A percentile compares a stretch with the other conserved stretches of the same genome.
Evolutionary conservation across 2,888 invertebrate species (phyloP).

Genomic region (Maniola hyperantus): DNA sequence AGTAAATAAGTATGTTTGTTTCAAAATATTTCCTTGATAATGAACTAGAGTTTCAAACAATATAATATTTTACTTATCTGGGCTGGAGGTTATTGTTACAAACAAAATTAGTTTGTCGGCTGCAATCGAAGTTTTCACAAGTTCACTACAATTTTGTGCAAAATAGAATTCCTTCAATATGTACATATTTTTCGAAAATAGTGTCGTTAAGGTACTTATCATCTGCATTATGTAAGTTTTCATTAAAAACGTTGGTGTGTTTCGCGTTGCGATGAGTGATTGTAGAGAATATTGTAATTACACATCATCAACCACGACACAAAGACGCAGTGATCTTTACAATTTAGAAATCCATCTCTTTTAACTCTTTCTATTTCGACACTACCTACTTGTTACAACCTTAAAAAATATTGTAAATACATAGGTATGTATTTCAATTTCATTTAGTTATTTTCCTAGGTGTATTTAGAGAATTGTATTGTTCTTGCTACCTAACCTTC

Average conservation of each 20-base stretch:
- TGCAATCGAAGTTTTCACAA: conserved; percentile 23
- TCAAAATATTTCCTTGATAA: conserved; percentile 28
- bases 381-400: conserved; percentile 34
- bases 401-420: conserved; percentile 41
- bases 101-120: conserved; percentile 30
- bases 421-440: conserved; percentile 44
- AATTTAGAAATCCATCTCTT: conserved; percentile 34
- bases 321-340: conserved; percentile 33
- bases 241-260: conserved; percentile 36
- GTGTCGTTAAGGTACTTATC: conserved; percentile 27
- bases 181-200: conserved; percentile 7
- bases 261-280: conserved; percentile 32
- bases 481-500: conserved; percentile 40
- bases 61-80: conserved; percentile 25
- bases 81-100: conserved; percentile 27
- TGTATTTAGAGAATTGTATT: conserved; percentile 43
- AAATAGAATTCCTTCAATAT: conserved; percentile 30
- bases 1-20: conserved; percentile 12
- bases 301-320: conserved; percentile 38
- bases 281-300: conserved; percentile 24
- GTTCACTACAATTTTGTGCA: conserved; percentile 26
- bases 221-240: conserved; percentile 37
- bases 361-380: conserved; percentile 33
- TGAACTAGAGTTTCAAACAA: conserved; percentile 32
- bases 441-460: conserved; percentile 44